Conservation (phyloP, 2,797 vertebrate genomes). For the Notolabrus celidotus region DNA sequence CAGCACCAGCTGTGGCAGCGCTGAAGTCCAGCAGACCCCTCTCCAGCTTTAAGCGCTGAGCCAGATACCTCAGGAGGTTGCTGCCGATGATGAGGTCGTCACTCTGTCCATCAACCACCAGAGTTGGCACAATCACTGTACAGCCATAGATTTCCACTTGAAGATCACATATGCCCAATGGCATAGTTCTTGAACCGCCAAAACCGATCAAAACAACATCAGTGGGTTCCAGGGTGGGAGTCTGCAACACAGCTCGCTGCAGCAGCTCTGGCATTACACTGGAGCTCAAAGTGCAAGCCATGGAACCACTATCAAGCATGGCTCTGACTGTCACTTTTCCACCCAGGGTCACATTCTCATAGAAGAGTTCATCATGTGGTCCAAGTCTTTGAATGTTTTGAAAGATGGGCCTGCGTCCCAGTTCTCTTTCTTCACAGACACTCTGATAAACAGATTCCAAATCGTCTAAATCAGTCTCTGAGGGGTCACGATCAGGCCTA, state of each 20-base stretch:
- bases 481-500: conserved; percentile 15
- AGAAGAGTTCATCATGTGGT: conserved; percentile 17
- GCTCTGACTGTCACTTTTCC: too few relatives aligned
- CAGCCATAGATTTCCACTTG: conserved; percentile 16
- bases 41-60: not conserved
- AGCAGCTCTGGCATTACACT: too few relatives aligned
- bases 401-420: conserved; percentile 1
- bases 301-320: too few relatives aligned
- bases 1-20: not conserved
- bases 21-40: not conserved
- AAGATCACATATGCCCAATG: conserved; percentile 26
- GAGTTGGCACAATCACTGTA: conserved; percentile 4
- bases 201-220: too few relatives aligned
- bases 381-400: conserved; percentile 22
- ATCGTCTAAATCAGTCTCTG: not conserved
- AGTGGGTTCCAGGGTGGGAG: too few relatives aligned
- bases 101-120: too few relatives aligned
- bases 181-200: conserved; percentile 20
- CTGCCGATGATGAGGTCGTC: too few relatives aligned
- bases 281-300: too few relatives aligned
- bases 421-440: too few relatives aligned
- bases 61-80: too few relatives aligned
- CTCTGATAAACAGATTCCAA: conserved; percentile 8
- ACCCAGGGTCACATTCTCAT: conserved; percentile 3
- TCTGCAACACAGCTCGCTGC: not conserved